Percentiles rank a stretch among this genome's conserved stretches.
Conservation (phyloP, 2,113 vertebrate species). For the Ibidorhyncha struthersii region DNA sequence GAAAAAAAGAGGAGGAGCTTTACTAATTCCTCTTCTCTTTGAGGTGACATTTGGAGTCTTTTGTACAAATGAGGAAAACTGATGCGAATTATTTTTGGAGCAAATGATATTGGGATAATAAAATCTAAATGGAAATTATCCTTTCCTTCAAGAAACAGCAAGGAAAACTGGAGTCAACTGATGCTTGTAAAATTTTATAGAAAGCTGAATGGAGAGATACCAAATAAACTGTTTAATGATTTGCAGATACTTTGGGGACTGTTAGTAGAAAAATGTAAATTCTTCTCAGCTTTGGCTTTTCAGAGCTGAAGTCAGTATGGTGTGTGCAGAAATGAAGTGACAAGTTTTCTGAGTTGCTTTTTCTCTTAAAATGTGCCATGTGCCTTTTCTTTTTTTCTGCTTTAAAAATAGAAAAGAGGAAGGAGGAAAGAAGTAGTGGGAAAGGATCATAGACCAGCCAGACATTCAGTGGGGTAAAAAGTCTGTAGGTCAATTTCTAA, state of each 20-base stretch:
- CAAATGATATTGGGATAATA: neutral
- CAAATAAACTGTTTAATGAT: conserved; percentile 24
- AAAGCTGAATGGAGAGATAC: neutral
- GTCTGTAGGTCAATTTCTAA: neutral
- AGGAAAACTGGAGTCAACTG: neutral
- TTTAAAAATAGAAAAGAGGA: neutral
- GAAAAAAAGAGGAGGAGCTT: neutral
- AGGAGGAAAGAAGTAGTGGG: neutral
- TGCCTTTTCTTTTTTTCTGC: conserved; percentile 4
- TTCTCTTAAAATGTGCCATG: conserved; percentile 15
- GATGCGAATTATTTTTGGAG: neutral
- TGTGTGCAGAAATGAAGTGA: conserved; percentile 9
- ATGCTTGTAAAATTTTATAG: neutral
- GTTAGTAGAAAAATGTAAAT: neutral
- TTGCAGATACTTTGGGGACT: conserved; percentile 8
- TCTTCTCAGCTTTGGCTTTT: conserved; percentile 33
- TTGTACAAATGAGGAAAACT: conserved; percentile 16
- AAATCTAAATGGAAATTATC: neutral
- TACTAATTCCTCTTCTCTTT: neutral
- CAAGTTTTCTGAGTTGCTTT: conserved; percentile 33
- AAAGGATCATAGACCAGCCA: neutral
- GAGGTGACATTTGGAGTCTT: neutral
- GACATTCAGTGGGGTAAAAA: neutral
- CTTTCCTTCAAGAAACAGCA: neutral
- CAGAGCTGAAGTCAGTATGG: conserved; percentile 37